phyloP scores from a whole-genome alignment of 2,888 invertebrate species.

The Melanotus villosus region DNA sequence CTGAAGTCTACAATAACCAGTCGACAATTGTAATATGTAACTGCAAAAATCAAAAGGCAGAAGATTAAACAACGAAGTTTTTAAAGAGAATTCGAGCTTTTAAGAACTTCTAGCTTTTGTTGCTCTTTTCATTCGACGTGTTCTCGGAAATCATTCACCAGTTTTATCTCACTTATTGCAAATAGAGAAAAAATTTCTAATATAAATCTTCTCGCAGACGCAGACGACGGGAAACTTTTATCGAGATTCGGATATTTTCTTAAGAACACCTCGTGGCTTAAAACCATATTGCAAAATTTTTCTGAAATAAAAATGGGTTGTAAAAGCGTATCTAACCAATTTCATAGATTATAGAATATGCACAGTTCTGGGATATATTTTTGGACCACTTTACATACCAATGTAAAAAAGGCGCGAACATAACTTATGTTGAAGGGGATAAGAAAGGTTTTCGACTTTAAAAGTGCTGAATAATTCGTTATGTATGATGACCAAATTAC shows the following conservation, averaged over 20 bases:
- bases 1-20: no score
- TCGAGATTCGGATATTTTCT: conserved; percentile 3
- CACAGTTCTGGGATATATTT: no score
- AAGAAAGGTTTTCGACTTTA: no score
- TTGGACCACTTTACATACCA: no score
- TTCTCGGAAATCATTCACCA: conserved; percentile 15
- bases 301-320: no score
- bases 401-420: no score
- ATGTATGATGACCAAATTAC: no score
- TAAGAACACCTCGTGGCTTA: background rate
- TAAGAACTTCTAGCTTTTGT: conserved; percentile 20
- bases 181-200: conserved; percentile 12
- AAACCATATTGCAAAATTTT: background rate
- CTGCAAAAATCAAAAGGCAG: background rate
- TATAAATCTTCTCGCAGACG: conserved; percentile 6
- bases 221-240: background rate
- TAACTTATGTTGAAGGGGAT: no score
- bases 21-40: no score
- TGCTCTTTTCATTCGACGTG: conserved; percentile 16
- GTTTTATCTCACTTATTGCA: conserved; percentile 18
- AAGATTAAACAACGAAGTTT: background rate
- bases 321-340: no score
- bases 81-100: background rate
- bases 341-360: no score
- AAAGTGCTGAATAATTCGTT: no score